These are phyloP conservation scores for Nematostella vectensis DNA, from an alignment of 92 coral and sea anemone species.

Conservation along the genomic window DNA sequence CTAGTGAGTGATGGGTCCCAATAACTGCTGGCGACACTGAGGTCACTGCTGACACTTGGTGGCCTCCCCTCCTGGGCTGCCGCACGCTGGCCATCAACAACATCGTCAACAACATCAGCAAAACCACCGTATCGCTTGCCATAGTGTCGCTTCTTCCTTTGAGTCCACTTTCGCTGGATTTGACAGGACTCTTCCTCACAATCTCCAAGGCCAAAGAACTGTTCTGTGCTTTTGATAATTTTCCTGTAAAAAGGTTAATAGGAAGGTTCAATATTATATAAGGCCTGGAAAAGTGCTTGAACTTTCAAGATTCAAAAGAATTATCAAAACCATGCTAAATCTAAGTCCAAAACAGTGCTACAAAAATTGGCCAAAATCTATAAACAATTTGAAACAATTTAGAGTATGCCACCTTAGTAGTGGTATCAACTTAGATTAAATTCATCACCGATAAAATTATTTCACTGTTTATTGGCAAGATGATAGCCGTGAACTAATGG, in stretches of 20 bases:
- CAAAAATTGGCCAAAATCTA: too few relatives aligned
- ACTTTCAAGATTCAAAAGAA: not conserved
- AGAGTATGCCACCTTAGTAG: too few relatives aligned
- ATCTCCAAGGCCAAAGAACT: slow-evolving; percentile 90
- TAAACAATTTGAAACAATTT: too few relatives aligned
- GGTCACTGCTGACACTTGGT: slow-evolving; percentile 37
- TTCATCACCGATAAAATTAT: too few relatives aligned
- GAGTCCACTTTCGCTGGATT: slow-evolving; percentile 76
- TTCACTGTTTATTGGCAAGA: too few relatives aligned
- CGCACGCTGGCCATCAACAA: slow-evolving; percentile 30
- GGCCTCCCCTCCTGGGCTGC: slow-evolving; percentile 15
- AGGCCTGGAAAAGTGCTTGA: not conserved
- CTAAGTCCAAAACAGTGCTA: too few relatives aligned
- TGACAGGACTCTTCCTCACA: slow-evolving; percentile 64
- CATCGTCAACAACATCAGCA: slow-evolving; percentile 43
- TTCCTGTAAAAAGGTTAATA: slow-evolving; percentile 42
- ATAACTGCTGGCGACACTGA: slow-evolving; percentile 46
- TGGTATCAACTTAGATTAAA: too few relatives aligned
- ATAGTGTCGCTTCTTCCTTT: slow-evolving; percentile 73
- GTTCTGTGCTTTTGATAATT: slow-evolving; percentile 84
- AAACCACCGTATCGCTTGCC: slow-evolving; percentile 82
- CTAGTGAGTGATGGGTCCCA: slow-evolving; percentile 67
- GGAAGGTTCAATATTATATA: not conserved
- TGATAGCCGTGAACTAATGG: too few relatives aligned
- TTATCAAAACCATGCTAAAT: too few relatives aligned